A percentile compares a stretch with the other conserved stretches of the same genome.
Evolutionary conservation across 2,113 vertebrate genomes (phyloP).

Genomic region (Lepus timidus): DNA sequence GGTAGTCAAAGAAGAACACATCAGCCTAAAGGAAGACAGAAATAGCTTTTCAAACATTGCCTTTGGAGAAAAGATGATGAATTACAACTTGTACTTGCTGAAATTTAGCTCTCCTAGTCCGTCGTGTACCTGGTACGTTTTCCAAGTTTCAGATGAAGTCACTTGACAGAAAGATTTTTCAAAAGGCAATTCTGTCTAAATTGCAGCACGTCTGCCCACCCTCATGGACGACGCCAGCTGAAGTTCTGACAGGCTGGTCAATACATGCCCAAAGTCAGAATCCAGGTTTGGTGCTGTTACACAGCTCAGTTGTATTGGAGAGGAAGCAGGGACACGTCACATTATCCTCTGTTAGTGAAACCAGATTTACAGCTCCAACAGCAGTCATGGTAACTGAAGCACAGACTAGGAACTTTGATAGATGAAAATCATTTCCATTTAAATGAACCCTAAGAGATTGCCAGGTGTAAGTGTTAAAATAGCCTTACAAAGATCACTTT

Average conservation of each 20-base stretch:
- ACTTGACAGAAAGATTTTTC: constrained; percentile 59
- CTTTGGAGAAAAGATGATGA: constrained; percentile 43
- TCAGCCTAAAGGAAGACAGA: constrained; percentile 26
- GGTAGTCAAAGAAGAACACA: constrained; percentile 45
- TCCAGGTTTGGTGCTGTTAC: constrained; percentile 31
- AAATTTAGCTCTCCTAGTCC: constrained; percentile 54
- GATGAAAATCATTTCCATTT: constrained; percentile 56
- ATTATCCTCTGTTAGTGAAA: background rate
- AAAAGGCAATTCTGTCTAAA: constrained; percentile 42
- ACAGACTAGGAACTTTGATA: background rate
- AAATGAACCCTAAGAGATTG: background rate
- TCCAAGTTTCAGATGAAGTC: constrained; percentile 47
- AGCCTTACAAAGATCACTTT: constrained; percentile 28
- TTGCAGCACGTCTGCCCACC: background rate
- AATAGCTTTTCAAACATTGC: constrained; percentile 60
- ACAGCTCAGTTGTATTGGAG: background rate
- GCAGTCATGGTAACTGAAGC: background rate
- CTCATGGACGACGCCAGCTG: background rate
- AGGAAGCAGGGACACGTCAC: constrained; percentile 29
- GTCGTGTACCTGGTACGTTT: background rate
- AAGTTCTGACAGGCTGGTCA: constrained; percentile 34
- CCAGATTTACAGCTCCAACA: constrained; percentile 43
- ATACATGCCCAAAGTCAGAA: constrained; percentile 21
- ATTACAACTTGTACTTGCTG: constrained; percentile 53
- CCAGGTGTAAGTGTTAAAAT: background rate